These are phyloP conservation scores for Ctena decussata DNA, from an alignment of 2,888 invertebrate species.

Conservation along the genomic window DNA sequence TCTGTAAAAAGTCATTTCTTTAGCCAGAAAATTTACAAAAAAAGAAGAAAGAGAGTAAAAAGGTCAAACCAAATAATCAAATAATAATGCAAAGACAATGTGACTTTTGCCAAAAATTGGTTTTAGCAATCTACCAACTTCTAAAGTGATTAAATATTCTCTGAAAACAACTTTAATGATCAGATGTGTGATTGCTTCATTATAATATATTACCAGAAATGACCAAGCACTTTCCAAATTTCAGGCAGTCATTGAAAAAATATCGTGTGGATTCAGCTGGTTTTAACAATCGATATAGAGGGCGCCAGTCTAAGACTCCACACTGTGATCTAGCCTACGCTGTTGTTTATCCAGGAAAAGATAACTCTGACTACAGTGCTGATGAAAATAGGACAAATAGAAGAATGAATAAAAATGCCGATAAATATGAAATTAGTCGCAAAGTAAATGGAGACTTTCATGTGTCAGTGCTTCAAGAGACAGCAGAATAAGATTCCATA, in stretches of 20 bases:
- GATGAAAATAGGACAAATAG: constrained; percentile 76
- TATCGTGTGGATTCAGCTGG: constrained; percentile 83
- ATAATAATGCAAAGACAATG: no score
- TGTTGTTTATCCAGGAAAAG: constrained; percentile 80
- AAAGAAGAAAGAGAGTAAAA: no score
- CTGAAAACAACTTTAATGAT: no score
- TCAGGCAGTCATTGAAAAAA: constrained; percentile 71
- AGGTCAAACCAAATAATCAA: no score
- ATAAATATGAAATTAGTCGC: constrained; percentile 73
- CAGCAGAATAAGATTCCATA: background rate
- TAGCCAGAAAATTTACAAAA: no score
- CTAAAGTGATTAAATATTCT: no score
- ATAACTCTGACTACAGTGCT: constrained; percentile 79
- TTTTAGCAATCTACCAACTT: no score
- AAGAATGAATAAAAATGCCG: constrained; percentile 72
- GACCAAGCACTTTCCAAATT: constrained; percentile 57
- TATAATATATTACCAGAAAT: background rate
- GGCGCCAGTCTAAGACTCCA: constrained; percentile 70
- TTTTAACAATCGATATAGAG: constrained; percentile 80
- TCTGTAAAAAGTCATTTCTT: no score
- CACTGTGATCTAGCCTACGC: constrained; percentile 80
- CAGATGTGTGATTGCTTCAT: no score
- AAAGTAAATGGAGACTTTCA: constrained; percentile 51
- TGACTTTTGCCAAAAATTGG: no score
- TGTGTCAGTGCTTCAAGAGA: background rate